phyloP scores from a whole-genome alignment of 2,888 invertebrate genomes.

The Agrilus biguttatus region DNA sequence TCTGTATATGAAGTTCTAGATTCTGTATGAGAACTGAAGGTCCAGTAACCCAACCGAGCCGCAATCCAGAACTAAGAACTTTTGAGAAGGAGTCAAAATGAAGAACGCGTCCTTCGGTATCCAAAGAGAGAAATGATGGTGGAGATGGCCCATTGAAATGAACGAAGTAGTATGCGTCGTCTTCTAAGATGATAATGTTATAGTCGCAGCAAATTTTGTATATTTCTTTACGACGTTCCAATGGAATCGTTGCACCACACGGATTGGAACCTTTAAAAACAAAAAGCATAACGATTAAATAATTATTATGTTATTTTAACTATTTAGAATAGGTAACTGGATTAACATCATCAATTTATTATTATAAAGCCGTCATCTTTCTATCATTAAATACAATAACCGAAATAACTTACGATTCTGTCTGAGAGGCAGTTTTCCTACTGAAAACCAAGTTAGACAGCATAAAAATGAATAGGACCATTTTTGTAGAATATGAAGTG shows the following conservation, averaged over 20 bases:
- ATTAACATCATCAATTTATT: too few species aligned
- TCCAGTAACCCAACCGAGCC: conserved; percentile 61
- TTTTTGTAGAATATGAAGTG: too few species aligned
- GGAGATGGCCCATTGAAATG: conserved; percentile 47
- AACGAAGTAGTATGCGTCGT: conserved; percentile 70
- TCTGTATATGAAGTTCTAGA: conserved; percentile 57
- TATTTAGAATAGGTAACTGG: background rate
- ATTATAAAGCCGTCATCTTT: too few species aligned
- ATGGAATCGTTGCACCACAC: conserved; percentile 52
- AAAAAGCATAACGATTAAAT: background rate
- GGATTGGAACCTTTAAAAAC: conserved; percentile 49
- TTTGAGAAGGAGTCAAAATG: conserved; percentile 69
- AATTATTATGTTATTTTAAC: background rate
- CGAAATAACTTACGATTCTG: too few species aligned
- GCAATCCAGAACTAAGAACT: conserved; percentile 53
- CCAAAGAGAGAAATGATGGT: conserved; percentile 56
- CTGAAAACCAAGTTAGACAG: too few species aligned
- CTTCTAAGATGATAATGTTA: conserved; percentile 65
- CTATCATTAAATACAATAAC: too few species aligned
- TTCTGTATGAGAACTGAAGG: conserved; percentile 47
- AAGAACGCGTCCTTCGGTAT: conserved; percentile 60
- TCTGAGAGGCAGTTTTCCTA: too few species aligned
- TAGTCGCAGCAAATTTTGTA: conserved; percentile 62
- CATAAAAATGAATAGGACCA: too few species aligned
- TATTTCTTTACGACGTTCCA: conserved; percentile 49